Base-by-base conservation (phyloP, 1,140 invertebrate genomes). In the Coptotermes formosanus region DNA sequence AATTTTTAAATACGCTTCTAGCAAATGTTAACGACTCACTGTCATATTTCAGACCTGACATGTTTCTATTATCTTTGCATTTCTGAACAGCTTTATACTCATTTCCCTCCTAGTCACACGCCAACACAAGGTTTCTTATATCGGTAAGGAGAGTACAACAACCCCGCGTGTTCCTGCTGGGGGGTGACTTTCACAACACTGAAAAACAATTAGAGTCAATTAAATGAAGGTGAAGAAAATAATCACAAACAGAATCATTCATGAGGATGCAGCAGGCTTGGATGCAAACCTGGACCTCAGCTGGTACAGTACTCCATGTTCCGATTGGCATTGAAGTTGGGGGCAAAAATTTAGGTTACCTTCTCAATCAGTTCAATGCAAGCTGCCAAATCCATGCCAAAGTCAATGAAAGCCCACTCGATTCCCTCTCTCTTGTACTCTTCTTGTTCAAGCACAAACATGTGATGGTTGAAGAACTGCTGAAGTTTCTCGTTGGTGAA, bases 381-480 rank as follows among this genome's bases (percentile, higher is more conserved):
- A 91, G 97, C 97, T 91, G 97, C 94, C 91, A 99, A 95, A 92
- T 98, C 97, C 97, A 99, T 98, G 93, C 97, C 97, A 93, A 99
- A 98, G 95, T 98, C 97, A 92, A 98, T 98, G 94, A 98, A 98
- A 89, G 95, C 94, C 97, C 98, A 99, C 88, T 97, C 94, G 93
- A 99, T 98, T 90, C 96, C 97, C 93, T 98, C 97, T 90, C 93
- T 96, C 92, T 97, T 97, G 94, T 99, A 99, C 92, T 99, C 98
- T 93, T 98, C 97, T 95, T 98, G 97, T 93, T 99, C 98, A 90
- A 98, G 94, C 89, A 98, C 97, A 93, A 98, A 98, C 97, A 98
- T 99, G 95, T 98, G 97, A 92, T 98, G 97, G 93, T 98, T 98
- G 96, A 98, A 98, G 95, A 99, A 98, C 92, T 98, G 97, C 93